A percentile compares a stretch with the other conserved stretches of the same genome.
Evolutionary conservation across 2,113 vertebrate species (phyloP).

Genomic region (Petrocephalus zakoni): DNA sequence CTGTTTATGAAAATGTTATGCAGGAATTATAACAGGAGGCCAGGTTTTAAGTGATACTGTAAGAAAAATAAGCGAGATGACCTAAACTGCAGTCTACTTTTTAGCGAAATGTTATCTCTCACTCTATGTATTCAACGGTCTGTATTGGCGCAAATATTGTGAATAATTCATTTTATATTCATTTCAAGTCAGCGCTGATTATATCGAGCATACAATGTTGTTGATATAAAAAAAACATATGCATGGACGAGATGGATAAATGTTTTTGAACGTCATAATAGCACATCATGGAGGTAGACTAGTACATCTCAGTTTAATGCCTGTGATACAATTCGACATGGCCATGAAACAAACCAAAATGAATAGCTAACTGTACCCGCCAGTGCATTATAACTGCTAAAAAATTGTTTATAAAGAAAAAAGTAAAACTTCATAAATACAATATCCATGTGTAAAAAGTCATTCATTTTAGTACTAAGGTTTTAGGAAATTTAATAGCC

Average conservation of each 20-base stretch:
- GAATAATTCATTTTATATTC: not conserved
- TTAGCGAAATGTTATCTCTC: not conserved
- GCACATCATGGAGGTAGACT: not conserved
- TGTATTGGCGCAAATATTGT: not conserved
- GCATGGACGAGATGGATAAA: not conserved
- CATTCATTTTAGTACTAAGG: not conserved
- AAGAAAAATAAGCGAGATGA: not conserved
- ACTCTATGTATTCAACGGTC: not conserved
- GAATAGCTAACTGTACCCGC: not conserved
- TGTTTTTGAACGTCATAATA: not conserved
- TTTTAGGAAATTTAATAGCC: not conserved
- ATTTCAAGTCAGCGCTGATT: not conserved
- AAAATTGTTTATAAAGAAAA: not conserved
- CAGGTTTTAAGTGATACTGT: not conserved
- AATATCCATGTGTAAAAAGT: not conserved
- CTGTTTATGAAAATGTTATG: constrained; percentile 11
- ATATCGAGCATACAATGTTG: not conserved
- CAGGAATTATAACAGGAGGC: not conserved
- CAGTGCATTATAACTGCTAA: not conserved
- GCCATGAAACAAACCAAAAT: not conserved
- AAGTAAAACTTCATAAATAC: not conserved
- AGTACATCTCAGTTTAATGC: not conserved
- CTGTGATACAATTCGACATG: not conserved
- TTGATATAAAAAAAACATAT: not conserved
- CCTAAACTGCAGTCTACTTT: not conserved